Evolutionary conservation across 1,140 invertebrate species (phyloP).

Genomic region (Drosophila cardini): DNA sequence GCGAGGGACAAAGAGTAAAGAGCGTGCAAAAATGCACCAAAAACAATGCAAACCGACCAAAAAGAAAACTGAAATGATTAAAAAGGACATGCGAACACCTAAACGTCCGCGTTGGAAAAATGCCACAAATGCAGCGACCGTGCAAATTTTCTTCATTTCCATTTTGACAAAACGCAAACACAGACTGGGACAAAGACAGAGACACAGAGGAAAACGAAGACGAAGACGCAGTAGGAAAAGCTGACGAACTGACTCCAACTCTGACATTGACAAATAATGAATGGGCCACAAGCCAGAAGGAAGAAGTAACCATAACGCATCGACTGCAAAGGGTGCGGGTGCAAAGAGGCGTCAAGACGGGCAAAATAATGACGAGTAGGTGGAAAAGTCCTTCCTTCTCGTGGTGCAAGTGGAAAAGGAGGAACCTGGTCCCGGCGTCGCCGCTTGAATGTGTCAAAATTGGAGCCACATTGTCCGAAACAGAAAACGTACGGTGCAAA

Average conservation of each 20-base stretch:
- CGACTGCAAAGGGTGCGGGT: conserved; percentile 8
- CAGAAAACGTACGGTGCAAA: conserved; percentile 72
- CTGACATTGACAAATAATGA: conserved; percentile 83
- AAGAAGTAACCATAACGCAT: conserved; percentile 49
- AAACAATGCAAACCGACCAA: conserved; percentile 51
- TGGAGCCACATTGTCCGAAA: conserved; percentile 82
- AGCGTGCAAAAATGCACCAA: conserved; percentile 77
- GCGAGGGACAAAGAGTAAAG: conserved; percentile 32
- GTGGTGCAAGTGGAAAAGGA: not conserved
- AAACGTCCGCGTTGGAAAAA: conserved; percentile 77
- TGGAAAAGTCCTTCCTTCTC: conserved; percentile 2
- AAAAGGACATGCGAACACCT: conserved; percentile 83
- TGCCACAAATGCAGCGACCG: conserved; percentile 81
- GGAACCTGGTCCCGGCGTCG: conserved; percentile 54
- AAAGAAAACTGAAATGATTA: conserved; percentile 73
- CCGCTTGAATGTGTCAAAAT: conserved; percentile 83
- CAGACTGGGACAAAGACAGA: conserved; percentile 27
- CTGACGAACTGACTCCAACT: conserved; percentile 77
- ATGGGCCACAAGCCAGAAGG: conserved; percentile 54
- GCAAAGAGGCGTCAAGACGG: conserved; percentile 6
- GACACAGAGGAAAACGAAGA: not conserved
- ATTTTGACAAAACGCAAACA: conserved; percentile 83
- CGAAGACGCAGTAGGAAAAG: conserved; percentile 28
- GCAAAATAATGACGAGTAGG: conserved; percentile 49
- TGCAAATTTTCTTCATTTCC: conserved; percentile 83